Evolutionary conservation across 2,888 invertebrate species (phyloP).

Genomic region (Tenthredo notha): DNA sequence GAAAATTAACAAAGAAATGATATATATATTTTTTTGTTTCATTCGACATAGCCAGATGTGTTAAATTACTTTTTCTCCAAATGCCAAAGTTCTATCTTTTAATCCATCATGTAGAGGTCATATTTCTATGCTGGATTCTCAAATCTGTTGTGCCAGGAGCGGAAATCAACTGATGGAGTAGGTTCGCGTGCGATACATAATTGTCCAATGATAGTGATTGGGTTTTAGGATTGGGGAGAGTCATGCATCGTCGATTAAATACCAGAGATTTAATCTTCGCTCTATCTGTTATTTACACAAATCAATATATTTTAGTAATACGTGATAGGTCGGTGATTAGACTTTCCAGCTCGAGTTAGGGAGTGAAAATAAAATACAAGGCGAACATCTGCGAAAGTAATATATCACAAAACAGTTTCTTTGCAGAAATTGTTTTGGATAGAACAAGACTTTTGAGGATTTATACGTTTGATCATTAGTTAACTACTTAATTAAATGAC

Average conservation of each 20-base stretch:
- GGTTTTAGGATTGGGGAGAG: slow-evolving; percentile 39
- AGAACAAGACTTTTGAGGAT: neutral
- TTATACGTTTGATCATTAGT: neutral
- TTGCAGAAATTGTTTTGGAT: neutral
- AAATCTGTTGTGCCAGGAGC: slow-evolving; percentile 49
- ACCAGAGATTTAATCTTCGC: slow-evolving; percentile 28
- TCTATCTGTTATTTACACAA: slow-evolving; percentile 37
- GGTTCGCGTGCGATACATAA: slow-evolving; percentile 40
- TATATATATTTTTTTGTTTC: neutral
- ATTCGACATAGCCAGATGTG: neutral
- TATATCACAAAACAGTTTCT: neutral
- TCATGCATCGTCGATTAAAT: slow-evolving; percentile 42
- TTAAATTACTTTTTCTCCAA: slow-evolving; percentile 22
- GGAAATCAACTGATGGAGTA: slow-evolving; percentile 45
- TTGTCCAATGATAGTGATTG: slow-evolving; percentile 37
- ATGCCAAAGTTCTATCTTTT: slow-evolving; percentile 19
- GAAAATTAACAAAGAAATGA: slow-evolving; percentile 35
- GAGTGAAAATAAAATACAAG: neutral
- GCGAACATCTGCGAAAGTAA: neutral
- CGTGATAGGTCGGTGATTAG: neutral
- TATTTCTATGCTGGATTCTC: slow-evolving; percentile 7
- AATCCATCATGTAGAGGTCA: slow-evolving; percentile 31
- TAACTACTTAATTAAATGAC: neutral
- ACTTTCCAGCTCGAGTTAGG: neutral
- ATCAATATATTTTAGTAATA: slow-evolving; percentile 5